Conservation (phyloP, 2,888 invertebrate genomes). For the Agapetus fuscipes region DNA sequence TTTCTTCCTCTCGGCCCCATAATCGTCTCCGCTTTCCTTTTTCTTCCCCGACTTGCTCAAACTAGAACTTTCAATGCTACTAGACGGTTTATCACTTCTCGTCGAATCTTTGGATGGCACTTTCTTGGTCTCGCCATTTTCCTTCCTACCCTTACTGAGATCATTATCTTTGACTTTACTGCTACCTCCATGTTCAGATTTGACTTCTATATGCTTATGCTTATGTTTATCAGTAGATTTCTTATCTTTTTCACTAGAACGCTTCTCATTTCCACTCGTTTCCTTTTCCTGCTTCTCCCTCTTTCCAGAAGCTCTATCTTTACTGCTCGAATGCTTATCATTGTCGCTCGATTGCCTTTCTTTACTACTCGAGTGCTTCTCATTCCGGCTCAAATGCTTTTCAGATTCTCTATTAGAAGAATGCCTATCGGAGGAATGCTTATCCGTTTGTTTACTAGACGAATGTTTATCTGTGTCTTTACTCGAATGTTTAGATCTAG, state of each 20-base stretch:
- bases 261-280: conserved; percentile 7
- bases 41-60: too few species aligned
- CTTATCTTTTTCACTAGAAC: conserved; percentile 18
- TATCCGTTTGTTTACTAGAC: conserved; percentile 25
- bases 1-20: conserved; percentile 27
- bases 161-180: too few species aligned
- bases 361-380: conserved; percentile 22
- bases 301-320: conserved; percentile 22
- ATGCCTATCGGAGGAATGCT: conserved; percentile 5
- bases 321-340: conserved; percentile 24
- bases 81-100: neutral
- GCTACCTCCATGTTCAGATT: too few species aligned
- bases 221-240: conserved; percentile 19
- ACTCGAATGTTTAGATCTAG: neutral
- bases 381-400: conserved; percentile 19
- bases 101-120: too few species aligned
- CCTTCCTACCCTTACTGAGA: neutral
- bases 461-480: neutral
- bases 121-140: too few species aligned
- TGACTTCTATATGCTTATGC: too few species aligned
- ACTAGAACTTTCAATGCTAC: neutral
- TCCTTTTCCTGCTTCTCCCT: conserved; percentile 16
- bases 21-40: neutral
- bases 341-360: conserved; percentile 22
- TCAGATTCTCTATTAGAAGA: conserved; percentile 1